A percentile compares a stretch with the other conserved stretches of the same genome.
Evolutionary conservation across 2,797 vertebrate genomes (phyloP).

Genomic region (Numenius phaeopus): DNA sequence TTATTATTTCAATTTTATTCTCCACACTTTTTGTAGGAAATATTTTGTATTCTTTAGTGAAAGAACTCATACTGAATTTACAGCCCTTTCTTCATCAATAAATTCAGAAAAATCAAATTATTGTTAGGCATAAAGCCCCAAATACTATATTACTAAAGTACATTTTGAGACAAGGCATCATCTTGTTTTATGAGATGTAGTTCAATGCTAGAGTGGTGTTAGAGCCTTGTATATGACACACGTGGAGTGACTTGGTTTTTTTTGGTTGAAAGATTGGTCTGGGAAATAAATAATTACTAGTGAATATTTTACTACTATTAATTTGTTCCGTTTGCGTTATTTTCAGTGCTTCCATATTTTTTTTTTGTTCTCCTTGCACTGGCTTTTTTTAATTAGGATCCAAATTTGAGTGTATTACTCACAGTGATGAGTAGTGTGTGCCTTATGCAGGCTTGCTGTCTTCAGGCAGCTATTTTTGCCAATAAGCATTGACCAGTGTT

Average conservation of each 20-base stretch:
- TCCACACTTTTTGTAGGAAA: conserved; percentile 32
- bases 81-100: background rate
- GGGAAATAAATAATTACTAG: background rate
- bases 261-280: background rate
- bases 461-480: background rate
- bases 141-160: conserved; percentile 45
- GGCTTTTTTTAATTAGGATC: background rate
- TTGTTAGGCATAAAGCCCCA: conserved; percentile 12
- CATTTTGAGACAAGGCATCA: background rate
- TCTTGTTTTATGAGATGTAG: conserved; percentile 12
- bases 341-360: background rate
- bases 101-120: conserved; percentile 62
- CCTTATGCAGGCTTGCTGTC: background rate
- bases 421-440: background rate
- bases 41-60: conserved; percentile 53
- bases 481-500: background rate
- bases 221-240: background rate
- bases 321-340: background rate
- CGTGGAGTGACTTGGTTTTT: background rate
- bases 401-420: background rate
- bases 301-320: background rate
- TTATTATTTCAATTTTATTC: conserved; percentile 78
- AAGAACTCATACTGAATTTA: conserved; percentile 49
- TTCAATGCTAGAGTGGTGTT: background rate
- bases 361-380: background rate